Evolutionary conservation across 2,888 invertebrate species (phyloP).

Genomic region (Leptopilina myrica): DNA sequence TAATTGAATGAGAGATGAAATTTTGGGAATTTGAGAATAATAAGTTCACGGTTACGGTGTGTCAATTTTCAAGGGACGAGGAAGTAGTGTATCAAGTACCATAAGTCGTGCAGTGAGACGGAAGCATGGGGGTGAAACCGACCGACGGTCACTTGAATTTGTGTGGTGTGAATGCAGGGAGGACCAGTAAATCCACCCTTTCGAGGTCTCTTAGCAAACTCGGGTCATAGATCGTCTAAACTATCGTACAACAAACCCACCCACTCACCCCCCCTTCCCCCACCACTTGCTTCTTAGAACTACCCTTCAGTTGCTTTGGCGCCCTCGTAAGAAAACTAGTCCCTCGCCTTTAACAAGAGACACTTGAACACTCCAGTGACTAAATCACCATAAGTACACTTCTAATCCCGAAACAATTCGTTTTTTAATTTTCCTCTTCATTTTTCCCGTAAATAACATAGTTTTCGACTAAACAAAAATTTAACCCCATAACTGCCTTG

Average conservation of each 20-base stretch:
- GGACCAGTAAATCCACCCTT: conserved; percentile 76
- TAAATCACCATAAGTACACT: neutral
- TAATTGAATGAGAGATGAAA: neutral
- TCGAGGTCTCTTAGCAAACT: conserved; percentile 75
- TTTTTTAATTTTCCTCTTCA: no score
- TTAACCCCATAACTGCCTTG: no score
- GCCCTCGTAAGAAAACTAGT: conserved; percentile 25
- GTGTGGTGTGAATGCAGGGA: conserved; percentile 75
- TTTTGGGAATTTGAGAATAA: neutral
- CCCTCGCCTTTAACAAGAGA: conserved; percentile 6
- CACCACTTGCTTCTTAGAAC: conserved; percentile 46
- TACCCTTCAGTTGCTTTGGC: conserved; percentile 27
- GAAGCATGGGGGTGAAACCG: conserved; percentile 62
- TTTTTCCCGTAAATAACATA: no score
- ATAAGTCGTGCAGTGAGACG: conserved; percentile 69
- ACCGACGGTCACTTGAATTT: conserved; percentile 75
- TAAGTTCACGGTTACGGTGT: conserved; percentile 27
- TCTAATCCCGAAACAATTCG: neutral
- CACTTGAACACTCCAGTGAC: neutral
- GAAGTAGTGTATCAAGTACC: conserved; percentile 65
- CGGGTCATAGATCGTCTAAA: conserved; percentile 74
- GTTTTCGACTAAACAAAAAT: no score
- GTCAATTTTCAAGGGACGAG: conserved; percentile 37
- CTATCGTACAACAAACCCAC: conserved; percentile 73
- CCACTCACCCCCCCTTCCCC: neutral